Conservation (phyloP, 2,797 vertebrate genomes). For the Galagoides demidoff region DNA sequence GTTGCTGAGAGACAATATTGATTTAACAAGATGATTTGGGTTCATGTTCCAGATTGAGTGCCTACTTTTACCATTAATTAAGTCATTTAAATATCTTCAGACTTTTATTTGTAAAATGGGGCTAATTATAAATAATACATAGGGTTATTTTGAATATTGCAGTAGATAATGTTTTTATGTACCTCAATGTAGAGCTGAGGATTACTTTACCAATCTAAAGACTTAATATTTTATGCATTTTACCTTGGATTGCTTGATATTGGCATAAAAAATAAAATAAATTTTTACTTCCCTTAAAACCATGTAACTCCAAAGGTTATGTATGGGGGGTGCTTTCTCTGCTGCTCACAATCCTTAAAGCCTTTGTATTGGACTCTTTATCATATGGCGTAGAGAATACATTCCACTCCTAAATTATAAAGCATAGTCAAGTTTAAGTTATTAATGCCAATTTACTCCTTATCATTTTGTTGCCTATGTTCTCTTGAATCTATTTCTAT, state of each 20-base stretch:
- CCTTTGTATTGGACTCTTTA: not conserved
- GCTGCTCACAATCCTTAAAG: not conserved
- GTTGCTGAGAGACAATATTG: not conserved
- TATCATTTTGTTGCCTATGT: not conserved
- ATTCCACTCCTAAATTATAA: not conserved
- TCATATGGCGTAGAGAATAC: not conserved
- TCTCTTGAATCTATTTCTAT: not conserved
- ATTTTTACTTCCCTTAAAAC: constrained; percentile 3
- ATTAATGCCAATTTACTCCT: not conserved
- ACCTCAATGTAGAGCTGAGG: not conserved
- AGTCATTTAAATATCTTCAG: not conserved
- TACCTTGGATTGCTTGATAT: not conserved
- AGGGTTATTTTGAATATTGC: not conserved
- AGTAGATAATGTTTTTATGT: not conserved
- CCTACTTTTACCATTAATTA: not conserved
- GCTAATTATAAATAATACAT: constrained; percentile 3
- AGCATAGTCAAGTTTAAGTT: not conserved
- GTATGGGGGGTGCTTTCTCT: not conserved
- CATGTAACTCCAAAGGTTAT: not conserved
- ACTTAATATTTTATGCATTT: not conserved
- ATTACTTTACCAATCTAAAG: not conserved
- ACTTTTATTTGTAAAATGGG: not conserved
- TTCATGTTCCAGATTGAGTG: not conserved
- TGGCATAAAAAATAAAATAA: constrained; percentile 9
- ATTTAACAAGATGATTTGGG: not conserved